Percentiles rank a stretch among this genome's conserved stretches.
Conservation (phyloP, 2,888 invertebrate species). For the Macroteleia sp. region DNA sequence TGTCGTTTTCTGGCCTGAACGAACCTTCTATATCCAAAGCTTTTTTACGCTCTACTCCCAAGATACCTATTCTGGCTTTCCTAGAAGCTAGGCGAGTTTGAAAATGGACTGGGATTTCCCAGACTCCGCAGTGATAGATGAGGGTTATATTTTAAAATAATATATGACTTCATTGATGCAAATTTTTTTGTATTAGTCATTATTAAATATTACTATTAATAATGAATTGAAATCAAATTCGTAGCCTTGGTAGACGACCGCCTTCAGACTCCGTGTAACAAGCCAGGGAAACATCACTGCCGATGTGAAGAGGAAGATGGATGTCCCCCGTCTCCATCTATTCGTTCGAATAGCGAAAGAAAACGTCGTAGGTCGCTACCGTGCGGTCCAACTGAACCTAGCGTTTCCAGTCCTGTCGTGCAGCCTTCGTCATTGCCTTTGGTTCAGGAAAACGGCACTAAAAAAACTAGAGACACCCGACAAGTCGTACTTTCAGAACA, state of each 20-base stretch:
- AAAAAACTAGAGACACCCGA: not conserved
- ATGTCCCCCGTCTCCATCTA: slow-evolving; percentile 78
- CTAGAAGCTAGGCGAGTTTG: too few relatives aligned
- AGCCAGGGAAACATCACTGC: slow-evolving; percentile 91
- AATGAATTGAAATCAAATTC: too few relatives aligned
- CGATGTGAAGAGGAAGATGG: slow-evolving; percentile 90
- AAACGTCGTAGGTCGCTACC: slow-evolving; percentile 81
- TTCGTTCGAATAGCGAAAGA: slow-evolving; percentile 77
- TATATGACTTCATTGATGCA: too few relatives aligned
- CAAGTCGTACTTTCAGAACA: not conserved
- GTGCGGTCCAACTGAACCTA: slow-evolving; percentile 77
- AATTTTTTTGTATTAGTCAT: too few relatives aligned
- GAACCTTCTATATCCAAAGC: too few relatives aligned
- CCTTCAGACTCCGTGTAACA: slow-evolving; percentile 89
- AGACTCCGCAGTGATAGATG: too few relatives aligned
- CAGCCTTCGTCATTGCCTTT: slow-evolving; percentile 51
- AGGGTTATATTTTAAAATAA: too few relatives aligned
- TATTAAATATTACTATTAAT: too few relatives aligned
- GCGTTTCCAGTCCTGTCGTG: slow-evolving; percentile 20
- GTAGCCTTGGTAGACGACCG: slow-evolving; percentile 87
- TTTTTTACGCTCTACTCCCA: too few relatives aligned
- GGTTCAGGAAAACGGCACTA: slow-evolving; percentile 45
- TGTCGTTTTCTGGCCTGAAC: too few relatives aligned
- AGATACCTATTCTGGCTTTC: too few relatives aligned
- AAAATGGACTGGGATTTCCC: too few relatives aligned